Evolutionary conservation across 2,797 vertebrate species (phyloP).

Genomic region (Anniella stebbinsi): DNA sequence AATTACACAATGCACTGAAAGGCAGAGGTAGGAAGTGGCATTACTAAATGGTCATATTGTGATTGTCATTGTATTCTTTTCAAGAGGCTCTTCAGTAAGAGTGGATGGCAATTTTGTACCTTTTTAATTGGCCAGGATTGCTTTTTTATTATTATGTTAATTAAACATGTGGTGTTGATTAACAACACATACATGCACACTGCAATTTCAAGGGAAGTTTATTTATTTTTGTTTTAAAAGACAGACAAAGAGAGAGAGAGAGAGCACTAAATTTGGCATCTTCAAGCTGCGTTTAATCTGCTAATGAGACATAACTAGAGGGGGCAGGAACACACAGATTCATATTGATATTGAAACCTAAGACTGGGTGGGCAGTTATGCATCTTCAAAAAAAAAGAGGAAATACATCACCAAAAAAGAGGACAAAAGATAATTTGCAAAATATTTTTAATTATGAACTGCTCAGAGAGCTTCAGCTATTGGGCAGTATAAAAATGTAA

Average conservation of each 20-base stretch:
- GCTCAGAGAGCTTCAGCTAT: too few species aligned
- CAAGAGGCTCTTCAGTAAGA: background rate
- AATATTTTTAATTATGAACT: too few species aligned
- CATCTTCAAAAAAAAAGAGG: too few species aligned
- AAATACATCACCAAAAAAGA: too few species aligned
- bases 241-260: background rate
- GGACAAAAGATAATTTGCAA: too few species aligned
- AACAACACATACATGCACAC: background rate
- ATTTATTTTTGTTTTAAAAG: background rate
- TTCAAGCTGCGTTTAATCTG: background rate
- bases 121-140: background rate
- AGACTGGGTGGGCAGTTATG: too few species aligned
- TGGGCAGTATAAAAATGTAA: too few species aligned
- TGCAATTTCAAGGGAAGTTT: background rate
- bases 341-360: too few species aligned
- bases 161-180: conserved; percentile 6
- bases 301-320: background rate
- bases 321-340: background rate
- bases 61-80: background rate
- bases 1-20: background rate
- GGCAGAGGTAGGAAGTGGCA: background rate
- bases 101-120: background rate
- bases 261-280: background rate
- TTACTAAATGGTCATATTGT: background rate
- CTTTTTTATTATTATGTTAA: background rate